These are phyloP conservation scores for Cottus gobio DNA, from an alignment of 2,113 vertebrate genomes.

Conservation along the genomic window DNA sequence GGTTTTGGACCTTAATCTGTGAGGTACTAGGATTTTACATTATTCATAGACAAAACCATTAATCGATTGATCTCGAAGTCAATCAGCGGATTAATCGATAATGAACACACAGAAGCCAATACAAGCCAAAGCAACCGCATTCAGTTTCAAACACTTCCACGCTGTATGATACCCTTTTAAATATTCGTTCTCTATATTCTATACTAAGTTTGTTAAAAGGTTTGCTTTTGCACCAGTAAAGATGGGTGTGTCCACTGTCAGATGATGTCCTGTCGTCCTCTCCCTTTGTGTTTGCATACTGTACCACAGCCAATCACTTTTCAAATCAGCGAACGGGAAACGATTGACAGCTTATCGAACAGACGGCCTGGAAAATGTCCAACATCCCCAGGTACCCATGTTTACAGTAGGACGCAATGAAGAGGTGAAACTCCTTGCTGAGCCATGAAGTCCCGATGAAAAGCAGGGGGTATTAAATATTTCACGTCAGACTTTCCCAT, in stretches of 20 bases:
- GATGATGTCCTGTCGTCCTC: conserved; percentile 1
- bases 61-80: too few relatives aligned
- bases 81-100: too few relatives aligned
- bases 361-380: too few relatives aligned
- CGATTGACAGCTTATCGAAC: conserved; percentile 14
- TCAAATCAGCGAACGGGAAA: not conserved
- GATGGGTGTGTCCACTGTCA: conserved; percentile 16
- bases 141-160: not conserved
- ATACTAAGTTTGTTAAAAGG: not conserved
- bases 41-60: too few relatives aligned
- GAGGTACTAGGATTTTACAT: too few relatives aligned
- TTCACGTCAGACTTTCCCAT: conserved; percentile 43
- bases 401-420: too few relatives aligned
- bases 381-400: not conserved
- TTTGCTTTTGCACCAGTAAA: not conserved
- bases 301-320: conserved; percentile 7
- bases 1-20: too few relatives aligned
- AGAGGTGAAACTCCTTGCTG: too few relatives aligned
- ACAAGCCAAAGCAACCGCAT: too few relatives aligned
- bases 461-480: conserved; percentile 38
- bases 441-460: conserved; percentile 17
- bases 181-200: not conserved
- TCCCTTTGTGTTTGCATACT: not conserved
- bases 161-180: too few relatives aligned
- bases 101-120: too few relatives aligned